These are phyloP conservation scores for Strigamia transsilvanica DNA, from an alignment of 2,888 invertebrate genomes.

Conservation along the genomic window DNA sequence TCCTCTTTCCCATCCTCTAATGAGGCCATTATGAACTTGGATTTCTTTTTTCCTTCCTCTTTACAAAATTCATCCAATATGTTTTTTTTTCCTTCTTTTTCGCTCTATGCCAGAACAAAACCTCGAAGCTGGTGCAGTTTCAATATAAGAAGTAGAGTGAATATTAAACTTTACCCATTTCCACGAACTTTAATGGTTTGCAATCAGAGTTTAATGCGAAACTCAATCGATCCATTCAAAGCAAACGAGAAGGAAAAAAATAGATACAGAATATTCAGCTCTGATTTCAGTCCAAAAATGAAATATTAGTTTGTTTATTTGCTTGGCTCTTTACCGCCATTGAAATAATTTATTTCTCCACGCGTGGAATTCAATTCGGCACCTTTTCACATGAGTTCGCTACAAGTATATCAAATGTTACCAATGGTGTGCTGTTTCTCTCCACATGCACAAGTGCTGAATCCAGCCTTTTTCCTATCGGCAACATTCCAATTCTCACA, in stretches of 20 bases:
- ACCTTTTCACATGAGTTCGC: background rate
- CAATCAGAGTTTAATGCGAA: slow-evolving; percentile 30
- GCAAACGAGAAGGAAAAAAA: background rate
- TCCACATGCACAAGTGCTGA: slow-evolving; percentile 9
- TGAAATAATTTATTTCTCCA: background rate
- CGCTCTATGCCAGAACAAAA: slow-evolving; percentile 1
- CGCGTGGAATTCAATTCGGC: background rate
- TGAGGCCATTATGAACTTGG: slow-evolving; percentile 21
- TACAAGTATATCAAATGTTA: background rate
- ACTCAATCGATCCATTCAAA: background rate
- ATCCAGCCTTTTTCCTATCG: background rate
- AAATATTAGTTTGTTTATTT: too few relatives aligned
- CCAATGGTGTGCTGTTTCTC: slow-evolving; percentile 13
- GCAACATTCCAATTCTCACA: slow-evolving; percentile 17
- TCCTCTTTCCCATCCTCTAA: slow-evolving; percentile 16
- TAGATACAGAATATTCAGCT: background rate
- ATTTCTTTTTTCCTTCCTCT: background rate
- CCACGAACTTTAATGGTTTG: slow-evolving; percentile 12
- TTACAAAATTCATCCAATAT: slow-evolving; percentile 20
- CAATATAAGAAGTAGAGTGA: slow-evolving; percentile 1
- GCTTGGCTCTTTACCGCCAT: too few relatives aligned
- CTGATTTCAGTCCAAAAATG: background rate
- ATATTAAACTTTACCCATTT: slow-evolving; percentile 39
- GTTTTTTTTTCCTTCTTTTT: background rate
- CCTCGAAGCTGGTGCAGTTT: background rate